Conservation (phyloP, 2,888 invertebrate species). For the Omphaloscelis lunosa region DNA sequence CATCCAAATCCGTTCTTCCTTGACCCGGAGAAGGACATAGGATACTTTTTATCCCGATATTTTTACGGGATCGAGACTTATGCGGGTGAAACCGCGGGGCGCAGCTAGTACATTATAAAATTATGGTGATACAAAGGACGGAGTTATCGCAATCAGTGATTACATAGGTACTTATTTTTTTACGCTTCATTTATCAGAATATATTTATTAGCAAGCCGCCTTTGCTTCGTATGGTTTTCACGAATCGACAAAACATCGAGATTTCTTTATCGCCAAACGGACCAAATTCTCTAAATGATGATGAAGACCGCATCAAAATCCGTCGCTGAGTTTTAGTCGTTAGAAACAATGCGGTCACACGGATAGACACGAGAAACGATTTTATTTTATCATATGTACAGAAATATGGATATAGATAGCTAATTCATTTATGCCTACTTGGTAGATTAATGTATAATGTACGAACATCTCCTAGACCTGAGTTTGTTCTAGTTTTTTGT, state of each 20-base stretch:
- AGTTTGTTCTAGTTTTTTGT: constrained; percentile 13
- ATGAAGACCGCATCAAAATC: neutral
- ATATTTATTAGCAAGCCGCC: neutral
- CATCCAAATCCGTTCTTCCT: too few species aligned
- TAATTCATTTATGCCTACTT: neutral
- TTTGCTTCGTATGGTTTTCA: neutral
- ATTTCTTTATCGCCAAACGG: neutral
- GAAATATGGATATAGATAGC: neutral
- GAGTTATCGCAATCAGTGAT: constrained; percentile 6
- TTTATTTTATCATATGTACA: neutral
- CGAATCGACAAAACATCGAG: neutral
- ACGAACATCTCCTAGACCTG: neutral
- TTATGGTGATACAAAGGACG: neutral
- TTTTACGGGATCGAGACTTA: too few species aligned
- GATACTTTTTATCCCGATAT: too few species aligned
- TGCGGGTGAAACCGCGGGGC: too few species aligned
- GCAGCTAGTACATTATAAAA: neutral
- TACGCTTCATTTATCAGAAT: neutral
- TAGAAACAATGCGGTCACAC: neutral
- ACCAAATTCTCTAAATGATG: neutral
- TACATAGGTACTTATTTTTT: neutral
- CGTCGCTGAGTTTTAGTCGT: neutral
- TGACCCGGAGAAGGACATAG: too few species aligned
- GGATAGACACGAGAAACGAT: neutral
- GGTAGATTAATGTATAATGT: neutral